Evolutionary conservation across 2,113 vertebrate genomes (phyloP), one percentile per base, ranked within the genome.

Genomic region (Oenanthe oenanthe): DNA sequence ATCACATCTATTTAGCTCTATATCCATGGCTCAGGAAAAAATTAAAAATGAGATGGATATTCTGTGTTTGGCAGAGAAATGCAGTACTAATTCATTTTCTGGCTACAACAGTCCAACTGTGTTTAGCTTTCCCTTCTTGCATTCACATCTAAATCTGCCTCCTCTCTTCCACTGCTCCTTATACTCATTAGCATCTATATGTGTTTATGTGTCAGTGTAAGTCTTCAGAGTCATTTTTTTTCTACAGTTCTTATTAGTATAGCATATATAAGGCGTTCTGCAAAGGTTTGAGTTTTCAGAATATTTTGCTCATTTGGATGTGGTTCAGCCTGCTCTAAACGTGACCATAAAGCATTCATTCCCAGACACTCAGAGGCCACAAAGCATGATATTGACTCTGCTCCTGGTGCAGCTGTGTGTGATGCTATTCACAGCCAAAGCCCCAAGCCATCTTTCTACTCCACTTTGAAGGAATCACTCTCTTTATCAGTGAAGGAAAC

Each of bases 401-500:
- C 58, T 72, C 24, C 38, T 36, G 22, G 17, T 42, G 78, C 86
- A 50, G 67, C 61, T 20, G 7, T 0, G 3, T 62, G 75, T n/a
- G 94, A 60, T 89, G 63, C 15, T 63, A 53, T 43, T 89, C 38
- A 77, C 65, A 74, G 94, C 36, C 40, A 28, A n/a, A 85, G 92
- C 82, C 76, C 76, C 62, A 50, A 66, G 66, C 54, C 85, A 85
- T 45, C 47, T 85, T 92, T 62, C 87, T 89, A 13, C 80, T 78
- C 62, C 68, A 74, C 80, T 87, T 84, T 22, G 63, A 85, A 73
- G 74, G 85, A 92, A 83, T 88, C 60, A 9, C 92, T 93, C 84
- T 91, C 94, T 96, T 97, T 93, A 95, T 93, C 92, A 81, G 91
- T 9, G 42, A 93, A 95, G 95, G 93, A 95, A 98, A 95, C 91